Percentiles rank a stretch among this genome's conserved stretches.
phyloP scores from a whole-genome alignment of 2,888 invertebrate species.

The Iphiclides podalirius region DNA sequence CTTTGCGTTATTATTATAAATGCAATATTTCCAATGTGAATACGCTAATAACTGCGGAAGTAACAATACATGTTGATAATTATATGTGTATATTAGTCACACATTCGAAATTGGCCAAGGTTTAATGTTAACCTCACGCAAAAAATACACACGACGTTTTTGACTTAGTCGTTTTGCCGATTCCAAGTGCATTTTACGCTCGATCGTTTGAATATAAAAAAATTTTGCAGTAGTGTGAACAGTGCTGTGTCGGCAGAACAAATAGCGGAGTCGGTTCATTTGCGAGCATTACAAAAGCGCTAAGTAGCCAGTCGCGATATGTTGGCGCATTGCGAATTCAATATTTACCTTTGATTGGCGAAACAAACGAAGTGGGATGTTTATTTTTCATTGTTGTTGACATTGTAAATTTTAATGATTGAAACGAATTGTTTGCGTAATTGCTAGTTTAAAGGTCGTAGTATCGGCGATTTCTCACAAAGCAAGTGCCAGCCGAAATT shows the following conservation, averaged over 20 bases:
- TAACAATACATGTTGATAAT: conserved; percentile 32
- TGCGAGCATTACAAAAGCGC: conserved; percentile 40
- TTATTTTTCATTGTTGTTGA: conserved; percentile 11
- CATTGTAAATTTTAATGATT: conserved; percentile 5
- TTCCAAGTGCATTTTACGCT: neutral
- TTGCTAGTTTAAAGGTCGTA: neutral
- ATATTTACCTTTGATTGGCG: conserved; percentile 40
- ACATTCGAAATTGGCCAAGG: conserved; percentile 43
- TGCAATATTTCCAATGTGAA: conserved; percentile 38
- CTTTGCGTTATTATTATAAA: conserved; percentile 39
- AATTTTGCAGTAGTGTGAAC: neutral
- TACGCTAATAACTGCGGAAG: conserved; percentile 51
- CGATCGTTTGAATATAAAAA: neutral
- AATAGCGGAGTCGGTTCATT: conserved; percentile 14
- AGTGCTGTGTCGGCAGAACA: conserved; percentile 9
- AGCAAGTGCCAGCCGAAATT: too few relatives aligned
- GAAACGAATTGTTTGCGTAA: neutral
- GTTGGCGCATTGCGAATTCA: conserved; percentile 40
- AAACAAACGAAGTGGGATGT: conserved; percentile 14
- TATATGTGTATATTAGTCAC: conserved; percentile 35
- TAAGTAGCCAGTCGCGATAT: conserved; percentile 41
- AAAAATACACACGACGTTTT: conserved; percentile 36
- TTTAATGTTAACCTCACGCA: conserved; percentile 40
- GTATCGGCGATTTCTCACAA: too few relatives aligned
- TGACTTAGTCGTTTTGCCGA: too few relatives aligned